Percentiles rank a stretch among this genome's conserved stretches.
Evolutionary conservation across 2,113 vertebrate genomes (phyloP).

Genomic region (Microtus ochrogaster): DNA sequence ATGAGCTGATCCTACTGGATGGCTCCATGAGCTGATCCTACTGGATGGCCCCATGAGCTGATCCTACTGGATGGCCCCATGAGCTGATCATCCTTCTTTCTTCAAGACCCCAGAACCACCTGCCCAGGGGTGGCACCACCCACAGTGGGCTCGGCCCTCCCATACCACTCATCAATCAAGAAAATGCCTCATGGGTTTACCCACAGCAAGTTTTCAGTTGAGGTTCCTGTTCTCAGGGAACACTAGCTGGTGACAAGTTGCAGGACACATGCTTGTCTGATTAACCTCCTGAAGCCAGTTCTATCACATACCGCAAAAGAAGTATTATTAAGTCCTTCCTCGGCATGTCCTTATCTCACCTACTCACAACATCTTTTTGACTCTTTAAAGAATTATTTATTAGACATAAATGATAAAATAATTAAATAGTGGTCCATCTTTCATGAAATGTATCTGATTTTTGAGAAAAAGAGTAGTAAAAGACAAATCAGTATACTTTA

Average conservation of each 20-base stretch:
- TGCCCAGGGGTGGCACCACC: background rate
- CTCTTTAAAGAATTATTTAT: conserved; percentile 13
- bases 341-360: conserved; percentile 6
- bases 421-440: background rate
- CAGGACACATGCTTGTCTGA: conserved; percentile 22
- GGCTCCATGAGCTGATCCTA: too few species aligned
- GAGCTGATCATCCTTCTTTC: background rate
- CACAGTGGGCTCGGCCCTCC: background rate
- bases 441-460: background rate
- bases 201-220: background rate
- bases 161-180: background rate
- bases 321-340: background rate
- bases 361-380: background rate
- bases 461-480: background rate
- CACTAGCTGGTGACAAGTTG: background rate
- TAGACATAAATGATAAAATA: conserved; percentile 43
- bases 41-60: background rate
- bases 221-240: background rate
- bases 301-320: background rate
- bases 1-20: background rate
- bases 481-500: background rate
- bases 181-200: background rate
- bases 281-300: conserved; percentile 1
- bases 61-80: background rate
- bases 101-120: background rate